These are phyloP conservation scores for Heliconius ethilla DNA, from an alignment of 2,888 invertebrate genomes.

Conservation along the genomic window DNA sequence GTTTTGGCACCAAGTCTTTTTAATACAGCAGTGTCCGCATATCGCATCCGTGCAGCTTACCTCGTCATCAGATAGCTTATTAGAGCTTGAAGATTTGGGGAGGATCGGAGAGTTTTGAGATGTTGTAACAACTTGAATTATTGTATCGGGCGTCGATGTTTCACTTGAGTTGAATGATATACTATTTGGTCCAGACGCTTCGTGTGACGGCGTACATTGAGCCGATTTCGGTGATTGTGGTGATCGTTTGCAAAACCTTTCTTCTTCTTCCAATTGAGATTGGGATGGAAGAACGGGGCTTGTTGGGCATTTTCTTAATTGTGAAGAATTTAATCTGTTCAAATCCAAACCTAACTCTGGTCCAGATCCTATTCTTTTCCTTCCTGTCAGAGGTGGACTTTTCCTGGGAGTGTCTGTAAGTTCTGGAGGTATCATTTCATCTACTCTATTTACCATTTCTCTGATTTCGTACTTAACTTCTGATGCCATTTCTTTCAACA, in stretches of 20 bases:
- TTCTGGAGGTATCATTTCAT: constrained; percentile 84
- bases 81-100: constrained; percentile 81
- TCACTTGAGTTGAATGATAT: constrained; percentile 80
- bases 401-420: constrained; percentile 64
- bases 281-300: constrained; percentile 70
- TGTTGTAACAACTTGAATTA: constrained; percentile 75
- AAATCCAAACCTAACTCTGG: constrained; percentile 74
- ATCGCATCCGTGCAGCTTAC: constrained; percentile 70
- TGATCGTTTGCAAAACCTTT: constrained; percentile 60
- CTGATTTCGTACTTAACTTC: constrained; percentile 90
- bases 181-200: constrained; percentile 73
- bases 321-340: constrained; percentile 54
- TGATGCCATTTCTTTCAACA: constrained; percentile 89
- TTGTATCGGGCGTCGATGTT: constrained; percentile 79
- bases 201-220: constrained; percentile 73
- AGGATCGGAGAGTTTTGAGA: constrained; percentile 67
- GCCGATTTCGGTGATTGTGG: constrained; percentile 73
- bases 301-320: constrained; percentile 74
- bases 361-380: constrained; percentile 72
- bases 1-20: constrained; percentile 84
- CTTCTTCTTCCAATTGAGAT: constrained; percentile 68
- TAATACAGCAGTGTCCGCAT: constrained; percentile 75
- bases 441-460: constrained; percentile 88
- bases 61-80: constrained; percentile 83
- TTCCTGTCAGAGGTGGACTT: constrained; percentile 71